Evolutionary conservation across 2,113 vertebrate genomes (phyloP).

Genomic region (Aldabrachelys gigantea): DNA sequence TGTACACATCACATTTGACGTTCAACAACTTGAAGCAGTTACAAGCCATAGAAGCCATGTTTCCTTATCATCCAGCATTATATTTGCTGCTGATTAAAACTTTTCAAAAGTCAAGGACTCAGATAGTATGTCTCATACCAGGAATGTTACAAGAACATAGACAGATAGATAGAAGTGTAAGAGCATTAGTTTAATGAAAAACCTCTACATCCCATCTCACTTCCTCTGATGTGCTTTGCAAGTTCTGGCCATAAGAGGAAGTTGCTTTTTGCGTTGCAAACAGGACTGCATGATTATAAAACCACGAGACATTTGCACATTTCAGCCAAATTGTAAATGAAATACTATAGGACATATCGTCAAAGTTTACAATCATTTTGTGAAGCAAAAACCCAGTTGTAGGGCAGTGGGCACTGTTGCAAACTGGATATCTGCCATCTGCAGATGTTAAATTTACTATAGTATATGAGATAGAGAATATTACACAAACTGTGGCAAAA

Average conservation of each 20-base stretch:
- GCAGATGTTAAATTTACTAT: not conserved
- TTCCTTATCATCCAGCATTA: not conserved
- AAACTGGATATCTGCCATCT: not conserved
- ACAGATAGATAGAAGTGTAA: not conserved
- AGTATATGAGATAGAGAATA: not conserved
- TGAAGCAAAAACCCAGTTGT: conserved; percentile 7
- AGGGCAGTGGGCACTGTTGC: rapidly evolving
- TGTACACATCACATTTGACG: rapidly evolving
- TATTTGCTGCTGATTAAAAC: not conserved
- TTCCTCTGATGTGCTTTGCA: not conserved
- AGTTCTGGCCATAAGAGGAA: not conserved
- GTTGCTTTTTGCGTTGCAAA: not conserved
- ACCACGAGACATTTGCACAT: not conserved
- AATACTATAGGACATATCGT: not conserved
- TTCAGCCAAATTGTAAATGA: not conserved
- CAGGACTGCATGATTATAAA: not conserved
- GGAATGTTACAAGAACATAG: not conserved
- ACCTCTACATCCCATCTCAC: not conserved
- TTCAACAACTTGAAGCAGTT: not conserved
- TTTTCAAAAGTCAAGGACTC: not conserved
- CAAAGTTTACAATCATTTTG: not conserved
- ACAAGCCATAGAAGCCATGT: not conserved
- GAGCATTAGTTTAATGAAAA: not conserved
- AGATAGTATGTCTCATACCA: not conserved
- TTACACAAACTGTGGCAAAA: not conserved